phyloP scores from a whole-genome alignment of 2,113 vertebrate genomes.

The Ceuthmochares aereus region DNA sequence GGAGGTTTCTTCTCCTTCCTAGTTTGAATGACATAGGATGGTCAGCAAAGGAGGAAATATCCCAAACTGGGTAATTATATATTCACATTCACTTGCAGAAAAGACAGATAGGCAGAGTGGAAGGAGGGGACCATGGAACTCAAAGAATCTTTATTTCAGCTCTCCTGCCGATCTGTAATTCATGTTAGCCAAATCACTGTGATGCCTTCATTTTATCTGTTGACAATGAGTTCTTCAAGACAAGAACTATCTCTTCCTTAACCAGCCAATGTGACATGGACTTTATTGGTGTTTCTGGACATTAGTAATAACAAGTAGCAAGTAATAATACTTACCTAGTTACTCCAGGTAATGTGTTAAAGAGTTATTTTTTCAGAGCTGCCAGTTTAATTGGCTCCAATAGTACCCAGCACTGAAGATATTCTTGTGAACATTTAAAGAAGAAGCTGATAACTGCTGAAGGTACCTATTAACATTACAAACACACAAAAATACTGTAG shows the following conservation, averaged over 20 bases:
- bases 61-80: background rate
- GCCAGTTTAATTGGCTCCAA: background rate
- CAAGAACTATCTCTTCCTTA: background rate
- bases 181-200: background rate
- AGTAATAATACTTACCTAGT: background rate
- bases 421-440: background rate
- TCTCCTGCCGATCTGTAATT: background rate
- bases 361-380: background rate
- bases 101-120: background rate
- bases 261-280: background rate
- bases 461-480: background rate
- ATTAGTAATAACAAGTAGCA: background rate
- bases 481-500: background rate
- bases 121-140: background rate
- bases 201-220: background rate
- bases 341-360: background rate
- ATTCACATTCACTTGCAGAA: background rate
- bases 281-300: background rate
- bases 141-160: background rate
- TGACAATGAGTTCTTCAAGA: background rate
- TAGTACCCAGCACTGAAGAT: background rate
- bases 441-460: background rate
- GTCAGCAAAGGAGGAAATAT: background rate
- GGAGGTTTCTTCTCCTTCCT: background rate
- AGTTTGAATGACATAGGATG: background rate